Base-by-base conservation (phyloP, 2,888 invertebrate species). In the Leucoma salicis region DNA sequence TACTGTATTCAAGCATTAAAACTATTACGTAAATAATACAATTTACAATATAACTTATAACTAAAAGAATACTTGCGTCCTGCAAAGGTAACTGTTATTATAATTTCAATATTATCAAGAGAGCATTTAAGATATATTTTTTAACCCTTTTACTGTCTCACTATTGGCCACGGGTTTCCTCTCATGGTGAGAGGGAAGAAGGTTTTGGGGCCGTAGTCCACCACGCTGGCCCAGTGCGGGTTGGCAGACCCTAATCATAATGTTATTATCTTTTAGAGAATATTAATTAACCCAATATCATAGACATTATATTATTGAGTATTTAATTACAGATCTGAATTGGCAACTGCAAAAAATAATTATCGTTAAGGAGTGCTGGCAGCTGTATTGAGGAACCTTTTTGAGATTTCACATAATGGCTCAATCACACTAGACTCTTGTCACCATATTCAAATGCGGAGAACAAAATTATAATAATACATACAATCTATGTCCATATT, bases 51-150 rank as follows among this genome's bases (percentile, higher is more conserved):
- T 67, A 61, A 71, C 67, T 74, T 86, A 80, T 57, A 66, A 46
- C 83, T 88, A 87, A 77, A 78, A 73, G 83, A 89, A 88, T 89
- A 88, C 88, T 88, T 84, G 83, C 80, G 74, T 88, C 84, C 82
- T 81, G 79, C 84, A 78, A 78, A 82, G 89, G 89, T 89, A 89
- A 89, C 89, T 85, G 87, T 85, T 78, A 75, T 75, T 78, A 82
- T 82, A 85, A 82, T 84, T 82, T 85, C 82, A 83, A 76, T 70
- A 73, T 70, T 71, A 82, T 74, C 63, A 71, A 88, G 89, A 89
- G 89, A 89, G 89, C 89, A 84, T 86, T 86, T 78, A 81, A 87
- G 86, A 88, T 86, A 85, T 72, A 53, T 43, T 25, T 47, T 10
- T 49, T 62, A 66, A 57, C 51, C 46, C n/a, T n/a, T n/a, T n/a